Evolutionary conservation across 64 coral and sea anemone genomes (phyloP), one percentile per base, ranked within the genome.

Genomic region (Hydrozoanthus tunicans): DNA sequence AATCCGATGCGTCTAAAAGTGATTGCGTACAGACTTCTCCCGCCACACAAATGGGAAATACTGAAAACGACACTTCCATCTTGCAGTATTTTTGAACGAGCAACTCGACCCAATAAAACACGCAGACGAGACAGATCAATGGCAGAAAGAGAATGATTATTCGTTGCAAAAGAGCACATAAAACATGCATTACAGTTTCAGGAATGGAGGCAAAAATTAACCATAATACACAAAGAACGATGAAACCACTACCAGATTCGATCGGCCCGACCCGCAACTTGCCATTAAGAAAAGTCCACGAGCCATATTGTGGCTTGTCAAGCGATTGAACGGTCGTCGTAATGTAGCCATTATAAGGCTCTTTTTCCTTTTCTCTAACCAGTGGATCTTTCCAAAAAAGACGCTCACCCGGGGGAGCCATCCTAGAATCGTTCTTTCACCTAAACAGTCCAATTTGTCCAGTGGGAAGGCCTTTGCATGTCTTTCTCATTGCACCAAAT

Each of bases 11-110:
- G 86, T 93, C 95, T 32, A 97, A 73, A 91, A 97, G 90, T 72
- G 93, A 86, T 88, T 97, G 95, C 89, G 95, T 97, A 94, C 95
- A 94, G 93, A 97, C 90, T 82, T 97, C 95, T 90, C 95, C 95
- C 43, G 89, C 72, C 62, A 92, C 92, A 81, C 95, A 97, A 91
- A 97, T 93, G 69, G 95, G 95, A 89, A 97, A 97, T 53, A 97
- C 82, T 56, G 80, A 93, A 58, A 94, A 91, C 7, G 95, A 97
- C 61, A 97, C 90, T 83, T 92, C 92, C 64, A 79, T 94, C 78
- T 97, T 93, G 83, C 95, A 94, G 77, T 97, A 97, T 70, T 97
- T 97, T 86, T 97, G 95, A 91, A 97, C 90, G 54, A 97, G 95
- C 65, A 97, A 90, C 80, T 97, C 95, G 61, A 93, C 95, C 95